phyloP scores from a whole-genome alignment of 2,888 invertebrate genomes.

The Fragum sueziense region DNA sequence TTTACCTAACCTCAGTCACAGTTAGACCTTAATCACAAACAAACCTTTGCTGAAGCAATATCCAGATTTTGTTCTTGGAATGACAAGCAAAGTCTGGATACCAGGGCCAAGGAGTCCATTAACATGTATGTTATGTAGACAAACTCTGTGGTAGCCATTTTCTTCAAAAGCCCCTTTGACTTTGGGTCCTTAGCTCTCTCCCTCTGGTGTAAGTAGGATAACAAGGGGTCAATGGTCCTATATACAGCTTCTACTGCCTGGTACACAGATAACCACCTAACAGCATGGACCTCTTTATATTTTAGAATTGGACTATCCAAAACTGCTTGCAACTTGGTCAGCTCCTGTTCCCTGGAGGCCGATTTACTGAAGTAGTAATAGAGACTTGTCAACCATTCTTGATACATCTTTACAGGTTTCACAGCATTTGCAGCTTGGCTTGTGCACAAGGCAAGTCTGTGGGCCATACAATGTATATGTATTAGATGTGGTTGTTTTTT shows the following conservation, averaged over 20 bases:
- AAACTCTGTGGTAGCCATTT: conserved; percentile 28
- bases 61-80: conserved; percentile 40
- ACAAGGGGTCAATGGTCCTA: conserved; percentile 33
- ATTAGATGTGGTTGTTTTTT: conserved; percentile 42
- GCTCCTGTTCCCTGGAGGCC: conserved; percentile 9
- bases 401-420: conserved; percentile 23
- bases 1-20: too few relatives aligned
- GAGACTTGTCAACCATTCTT: conserved; percentile 21
- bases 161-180: conserved; percentile 33
- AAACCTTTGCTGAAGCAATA: conserved; percentile 36
- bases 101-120: conserved; percentile 40
- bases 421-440: conserved; percentile 41
- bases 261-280: conserved; percentile 21
- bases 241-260: conserved; percentile 22
- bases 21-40: conserved; percentile 1
- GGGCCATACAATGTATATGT: conserved; percentile 50
- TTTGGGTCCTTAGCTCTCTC: conserved; percentile 33
- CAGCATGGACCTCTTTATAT: conserved; percentile 30
- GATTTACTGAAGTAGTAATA: conserved; percentile 10
- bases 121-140: conserved; percentile 37
- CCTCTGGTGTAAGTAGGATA: conserved; percentile 30
- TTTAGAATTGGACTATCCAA: conserved; percentile 11
- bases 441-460: conserved; percentile 46
- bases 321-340: conserved; percentile 10
- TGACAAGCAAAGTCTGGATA: conserved; percentile 32